These are phyloP conservation scores for Prionace glauca DNA, from an alignment of 2,797 vertebrate genomes.

Conservation along the genomic window DNA sequence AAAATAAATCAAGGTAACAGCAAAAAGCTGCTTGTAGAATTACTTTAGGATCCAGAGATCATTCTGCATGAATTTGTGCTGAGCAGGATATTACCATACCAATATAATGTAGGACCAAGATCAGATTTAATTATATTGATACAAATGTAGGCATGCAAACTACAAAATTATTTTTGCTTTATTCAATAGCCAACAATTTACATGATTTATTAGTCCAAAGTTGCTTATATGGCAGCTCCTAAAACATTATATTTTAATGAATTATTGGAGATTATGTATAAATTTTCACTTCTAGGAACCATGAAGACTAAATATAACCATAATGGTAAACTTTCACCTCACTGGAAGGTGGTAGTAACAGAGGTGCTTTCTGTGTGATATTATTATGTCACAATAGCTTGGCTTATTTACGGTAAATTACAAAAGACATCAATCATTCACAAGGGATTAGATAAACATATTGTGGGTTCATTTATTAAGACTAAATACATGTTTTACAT, in stretches of 20 bases:
- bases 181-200: not conserved
- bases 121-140: not conserved
- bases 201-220: not conserved
- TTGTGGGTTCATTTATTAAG: no score
- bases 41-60: slow-evolving; percentile 10
- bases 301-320: not conserved
- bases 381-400: no score
- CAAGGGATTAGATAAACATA: no score
- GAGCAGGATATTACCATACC: not conserved
- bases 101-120: not conserved
- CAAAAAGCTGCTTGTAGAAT: slow-evolving; percentile 24
- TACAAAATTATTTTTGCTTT: not conserved
- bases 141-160: not conserved
- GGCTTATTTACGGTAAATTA: no score
- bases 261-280: not conserved
- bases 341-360: not conserved
- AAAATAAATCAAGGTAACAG: slow-evolving; percentile 33
- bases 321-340: not conserved
- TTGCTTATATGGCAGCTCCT: not conserved
- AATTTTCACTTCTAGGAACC: not conserved
- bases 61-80: not conserved
- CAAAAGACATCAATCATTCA: no score
- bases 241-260: not conserved
- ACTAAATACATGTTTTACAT: no score
- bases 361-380: not conserved